Base-by-base conservation (phyloP, 1,140 invertebrate species). In the Sminthurinus signatus region DNA sequence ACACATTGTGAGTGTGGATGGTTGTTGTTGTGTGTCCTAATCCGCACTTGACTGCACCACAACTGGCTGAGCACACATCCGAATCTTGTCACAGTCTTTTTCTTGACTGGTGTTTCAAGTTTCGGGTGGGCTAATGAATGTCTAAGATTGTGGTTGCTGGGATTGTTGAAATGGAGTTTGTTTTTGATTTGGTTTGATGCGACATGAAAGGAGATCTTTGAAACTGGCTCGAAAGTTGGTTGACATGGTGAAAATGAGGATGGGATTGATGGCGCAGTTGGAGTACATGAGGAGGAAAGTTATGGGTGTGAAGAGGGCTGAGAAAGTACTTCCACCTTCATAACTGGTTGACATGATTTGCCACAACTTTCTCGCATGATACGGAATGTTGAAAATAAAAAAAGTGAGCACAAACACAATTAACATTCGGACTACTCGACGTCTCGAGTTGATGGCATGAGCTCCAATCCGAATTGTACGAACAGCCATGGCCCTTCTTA, bases 181-280 rank as follows among this genome's bases (percentile, higher is more conserved):
- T 25, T n/a, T 5, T 25, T 48, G 17, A 8, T 25, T 48, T n/a
- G n/a, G n/a, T n/a, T n/a, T n/a, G n/a, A 48, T 5, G 5, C 44
- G 44, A 48, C 44, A 48, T 5, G n/a, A 25, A n/a, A 48, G 44
- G 19, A 52, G 8, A 52, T 52, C 71, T 57, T 76, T 64, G 56
- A 80, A 80, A 60, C 77, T 79, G n/a, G 57, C 86, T 84, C 1
- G 88, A 91, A 80, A 80, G 59, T 77, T 78, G 4, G 74, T 73
- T 1, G 78, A 79, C 36, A 91, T 79, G 73, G 91, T 86, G 2
- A 88, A 88, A 75, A 91, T 91, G 2, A 91, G 80, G 43, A 91
- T 76, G 1, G 89, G 88, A 77, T 92, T 91, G 59, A 91, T 81
- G 43, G 85, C 88, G 17, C 87, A 89, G 80, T 91, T 91, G 75